phyloP scores from a whole-genome alignment of 2,797 vertebrate species.

The Fundulus diaphanus region DNA sequence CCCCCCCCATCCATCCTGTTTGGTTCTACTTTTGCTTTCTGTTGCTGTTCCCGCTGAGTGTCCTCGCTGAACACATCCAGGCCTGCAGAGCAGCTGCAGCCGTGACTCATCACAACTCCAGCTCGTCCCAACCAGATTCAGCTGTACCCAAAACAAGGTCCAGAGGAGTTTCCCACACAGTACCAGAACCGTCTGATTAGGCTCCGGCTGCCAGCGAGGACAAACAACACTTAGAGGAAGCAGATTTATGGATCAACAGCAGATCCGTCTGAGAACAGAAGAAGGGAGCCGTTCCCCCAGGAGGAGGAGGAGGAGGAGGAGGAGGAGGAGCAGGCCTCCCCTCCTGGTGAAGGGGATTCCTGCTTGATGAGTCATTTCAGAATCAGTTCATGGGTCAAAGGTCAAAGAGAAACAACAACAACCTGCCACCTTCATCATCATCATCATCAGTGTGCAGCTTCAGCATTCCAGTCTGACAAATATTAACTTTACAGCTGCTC shows the following conservation, averaged over 20 bases:
- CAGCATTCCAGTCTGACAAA: constrained; percentile 5
- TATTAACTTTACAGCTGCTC: neutral
- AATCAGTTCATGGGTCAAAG: constrained; percentile 8
- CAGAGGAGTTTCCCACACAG: neutral
- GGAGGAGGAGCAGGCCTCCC: neutral
- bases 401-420: constrained; percentile 6
- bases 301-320: neutral
- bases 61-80: neutral
- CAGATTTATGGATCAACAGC: neutral
- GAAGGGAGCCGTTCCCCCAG: neutral
- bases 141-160: constrained; percentile 8
- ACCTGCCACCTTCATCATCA: neutral
- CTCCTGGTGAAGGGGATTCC: neutral
- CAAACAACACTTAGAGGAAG: neutral
- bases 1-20: neutral
- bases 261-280: neutral
- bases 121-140: neutral
- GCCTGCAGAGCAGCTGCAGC: neutral
- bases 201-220: neutral
- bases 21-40: constrained; percentile 33
- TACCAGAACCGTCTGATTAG: neutral
- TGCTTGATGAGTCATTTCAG: constrained; percentile 12
- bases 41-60: neutral
- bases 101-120: neutral
- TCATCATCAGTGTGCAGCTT: neutral